Evolutionary conservation across 2,888 invertebrate species (phyloP), one percentile per base, ranked within the genome.

Genomic region (Agrochola macilenta): DNA sequence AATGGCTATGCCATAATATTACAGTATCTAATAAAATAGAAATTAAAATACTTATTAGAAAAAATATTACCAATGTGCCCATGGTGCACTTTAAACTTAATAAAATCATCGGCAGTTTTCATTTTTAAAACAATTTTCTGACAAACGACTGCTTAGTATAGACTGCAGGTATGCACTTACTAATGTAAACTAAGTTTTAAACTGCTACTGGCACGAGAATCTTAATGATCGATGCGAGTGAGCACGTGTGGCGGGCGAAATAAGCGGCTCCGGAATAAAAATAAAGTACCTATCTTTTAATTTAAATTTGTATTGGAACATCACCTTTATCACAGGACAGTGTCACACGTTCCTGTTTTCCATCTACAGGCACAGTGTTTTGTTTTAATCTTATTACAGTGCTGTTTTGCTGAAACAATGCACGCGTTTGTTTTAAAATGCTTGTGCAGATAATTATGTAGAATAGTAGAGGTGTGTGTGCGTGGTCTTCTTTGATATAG

Each of bases 341-440:
- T 63, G 80, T 68, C 35, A 63, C 78, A 87, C 81, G 81, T 76
- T 72, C 17, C 69, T 66, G 87, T 76, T 73, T 86, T 87, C 79
- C 86, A 76, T 78, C 77, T 82, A 80, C 63, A 52, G 58, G 63
- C 81, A 82, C 86, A 30, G 85, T 82, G 79, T 74, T 72, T 54
- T 78, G 75, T 85, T 78, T 82, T 79, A 82, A 78, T 82, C 61
- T 73, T 64, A 81, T 84, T 87, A 87, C 63, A n/a, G 43, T 57
- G 23, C 61, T 68, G 70, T 85, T 78, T 71, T 63, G 72, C 74
- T 73, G 20, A 65, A 71, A 72, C 71, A 61, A 58, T n/a, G 69
- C 63, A 82, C 72, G 57, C 60, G 61, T 64, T 75, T 70, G 63
- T 75, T 72, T 64, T 52, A 64, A 43, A 72, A 69, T 66, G 52